Conservation (phyloP, 2,888 invertebrate genomes). For the Drosophila mettleri region DNA sequence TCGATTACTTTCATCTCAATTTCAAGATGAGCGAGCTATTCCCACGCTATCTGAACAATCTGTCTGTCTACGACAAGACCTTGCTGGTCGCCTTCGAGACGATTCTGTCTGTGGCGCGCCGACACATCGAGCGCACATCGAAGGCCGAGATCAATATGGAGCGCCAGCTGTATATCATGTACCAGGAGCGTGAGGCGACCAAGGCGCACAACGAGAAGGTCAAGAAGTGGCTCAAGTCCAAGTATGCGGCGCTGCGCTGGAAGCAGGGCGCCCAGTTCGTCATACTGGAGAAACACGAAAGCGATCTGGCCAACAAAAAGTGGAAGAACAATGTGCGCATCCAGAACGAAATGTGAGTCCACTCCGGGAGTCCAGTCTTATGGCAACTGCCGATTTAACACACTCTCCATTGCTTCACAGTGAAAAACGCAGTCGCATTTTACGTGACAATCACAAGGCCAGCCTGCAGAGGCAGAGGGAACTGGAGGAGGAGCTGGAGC, state of each 20-base stretch:
- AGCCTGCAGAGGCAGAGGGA: constrained; percentile 75
- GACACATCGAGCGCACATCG: constrained; percentile 56
- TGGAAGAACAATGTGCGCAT: constrained; percentile 68
- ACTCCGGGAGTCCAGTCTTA: accelerated
- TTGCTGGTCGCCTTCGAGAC: constrained; percentile 47
- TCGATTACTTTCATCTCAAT: constrained; percentile 57
- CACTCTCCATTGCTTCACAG: constrained; percentile 44
- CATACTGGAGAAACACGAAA: constrained; percentile 52
- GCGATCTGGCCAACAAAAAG: constrained; percentile 58
- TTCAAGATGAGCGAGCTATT: constrained; percentile 40
- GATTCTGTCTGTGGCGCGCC: constrained; percentile 40
- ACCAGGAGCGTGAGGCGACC: constrained; percentile 46
- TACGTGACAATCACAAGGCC: constrained; percentile 66
- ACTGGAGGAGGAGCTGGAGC: constrained; percentile 71
- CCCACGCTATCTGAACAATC: constrained; percentile 30
- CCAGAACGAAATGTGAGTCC: constrained; percentile 62
- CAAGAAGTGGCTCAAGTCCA: constrained; percentile 23
- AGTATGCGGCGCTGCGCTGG: constrained; percentile 51
- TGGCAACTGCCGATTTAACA: too few relatives aligned
- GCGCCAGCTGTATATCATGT: constrained; percentile 53
- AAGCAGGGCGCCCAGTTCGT: constrained; percentile 47
- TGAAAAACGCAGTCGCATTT: constrained; percentile 70
- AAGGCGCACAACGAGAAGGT: constrained; percentile 19
- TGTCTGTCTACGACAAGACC: constrained; percentile 37
- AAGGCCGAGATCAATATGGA: constrained; percentile 60